Percentiles rank a stretch among this genome's conserved stretches.
Evolutionary conservation across 2,113 vertebrate genomes (phyloP).

Genomic region (Dolichallabes microphthalmus): DNA sequence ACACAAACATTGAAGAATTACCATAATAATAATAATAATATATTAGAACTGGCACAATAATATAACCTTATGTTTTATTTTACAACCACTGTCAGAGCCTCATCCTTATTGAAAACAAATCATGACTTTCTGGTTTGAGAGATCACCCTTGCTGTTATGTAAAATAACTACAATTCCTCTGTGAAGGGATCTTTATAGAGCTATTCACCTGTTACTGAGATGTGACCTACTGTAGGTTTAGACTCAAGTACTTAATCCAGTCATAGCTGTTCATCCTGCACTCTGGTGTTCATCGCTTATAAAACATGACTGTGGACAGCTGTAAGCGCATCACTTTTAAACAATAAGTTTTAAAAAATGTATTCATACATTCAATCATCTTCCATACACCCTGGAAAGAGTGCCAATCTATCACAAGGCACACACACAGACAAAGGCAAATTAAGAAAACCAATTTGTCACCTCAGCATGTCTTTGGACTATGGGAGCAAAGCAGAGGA

Average conservation of each 20-base stretch:
- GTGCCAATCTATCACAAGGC: too few species aligned
- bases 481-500: too few species aligned
- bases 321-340: slow-evolving; percentile 24
- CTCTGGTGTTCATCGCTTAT: slow-evolving; percentile 33
- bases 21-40: background rate
- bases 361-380: too few species aligned
- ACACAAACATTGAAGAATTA: background rate
- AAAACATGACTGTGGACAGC: background rate
- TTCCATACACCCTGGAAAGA: too few species aligned
- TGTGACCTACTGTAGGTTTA: slow-evolving; percentile 10
- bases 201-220: background rate
- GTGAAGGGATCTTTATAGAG: background rate
- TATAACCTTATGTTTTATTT: background rate
- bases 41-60: background rate
- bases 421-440: too few species aligned
- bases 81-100: background rate
- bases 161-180: background rate
- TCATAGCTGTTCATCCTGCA: slow-evolving; percentile 29
- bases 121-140: background rate
- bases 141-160: background rate
- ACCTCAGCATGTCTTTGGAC: too few species aligned
- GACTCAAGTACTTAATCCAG: slow-evolving; percentile 22
- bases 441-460: too few species aligned
- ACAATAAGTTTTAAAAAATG: background rate
- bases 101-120: background rate